These are phyloP conservation scores for Chrysemys picta DNA, from an alignment of 2,113 vertebrate species.

Conservation along the genomic window DNA sequence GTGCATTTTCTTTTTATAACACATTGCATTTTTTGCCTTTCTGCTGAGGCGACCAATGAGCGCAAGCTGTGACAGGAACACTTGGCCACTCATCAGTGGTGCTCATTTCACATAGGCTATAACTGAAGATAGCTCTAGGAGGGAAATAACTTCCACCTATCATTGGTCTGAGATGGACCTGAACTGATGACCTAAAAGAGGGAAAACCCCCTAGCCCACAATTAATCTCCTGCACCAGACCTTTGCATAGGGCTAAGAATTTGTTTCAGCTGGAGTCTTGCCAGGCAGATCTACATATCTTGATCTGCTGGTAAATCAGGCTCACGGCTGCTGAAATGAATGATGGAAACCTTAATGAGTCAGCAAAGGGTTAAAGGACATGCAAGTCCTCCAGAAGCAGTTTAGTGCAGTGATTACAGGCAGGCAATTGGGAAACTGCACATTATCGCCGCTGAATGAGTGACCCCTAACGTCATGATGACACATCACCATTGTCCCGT, in stretches of 20 bases:
- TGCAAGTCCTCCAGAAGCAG: constrained; percentile 26
- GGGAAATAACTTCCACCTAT: not conserved
- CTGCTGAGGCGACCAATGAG: not conserved
- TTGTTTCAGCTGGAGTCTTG: fast-evolving
- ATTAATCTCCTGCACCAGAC: not conserved
- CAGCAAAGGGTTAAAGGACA: constrained; percentile 49
- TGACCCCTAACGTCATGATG: constrained; percentile 29
- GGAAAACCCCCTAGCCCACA: not conserved
- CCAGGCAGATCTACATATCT: not conserved
- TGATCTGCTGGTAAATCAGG: not conserved
- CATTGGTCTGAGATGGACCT: not conserved
- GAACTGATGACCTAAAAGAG: not conserved
- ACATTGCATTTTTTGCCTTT: not conserved
- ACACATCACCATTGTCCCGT: constrained; percentile 57
- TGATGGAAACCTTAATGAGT: not conserved
- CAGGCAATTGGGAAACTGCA: constrained; percentile 32
- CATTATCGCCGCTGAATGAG: constrained; percentile 42
- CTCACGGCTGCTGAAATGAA: fast-evolving
- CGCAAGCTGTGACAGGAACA: not conserved
- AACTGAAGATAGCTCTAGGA: not conserved
- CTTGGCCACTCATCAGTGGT: not conserved
- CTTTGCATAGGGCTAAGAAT: not conserved
- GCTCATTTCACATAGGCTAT: not conserved
- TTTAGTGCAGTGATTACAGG: not conserved
- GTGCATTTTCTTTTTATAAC: fast-evolving